Conservation (phyloP, 2,888 invertebrate species). For the Vanessa cardui region DNA sequence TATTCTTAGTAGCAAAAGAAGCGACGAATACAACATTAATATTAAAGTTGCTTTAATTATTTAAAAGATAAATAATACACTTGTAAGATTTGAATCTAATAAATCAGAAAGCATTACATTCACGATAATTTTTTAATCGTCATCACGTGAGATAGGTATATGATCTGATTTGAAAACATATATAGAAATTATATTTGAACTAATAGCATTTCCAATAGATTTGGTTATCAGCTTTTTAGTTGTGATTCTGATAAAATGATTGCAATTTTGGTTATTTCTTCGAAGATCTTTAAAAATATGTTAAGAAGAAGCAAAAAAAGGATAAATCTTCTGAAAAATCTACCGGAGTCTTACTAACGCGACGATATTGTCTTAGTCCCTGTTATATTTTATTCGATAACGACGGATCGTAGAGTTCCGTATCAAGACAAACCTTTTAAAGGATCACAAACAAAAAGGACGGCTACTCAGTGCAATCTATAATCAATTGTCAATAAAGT, state of each 20-base stretch:
- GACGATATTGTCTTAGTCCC: conserved; percentile 78
- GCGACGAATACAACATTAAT: background rate
- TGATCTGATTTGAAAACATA: no score
- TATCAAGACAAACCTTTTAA: conserved; percentile 27
- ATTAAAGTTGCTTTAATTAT: no score
- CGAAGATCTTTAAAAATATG: background rate
- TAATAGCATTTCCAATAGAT: no score
- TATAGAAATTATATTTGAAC: no score
- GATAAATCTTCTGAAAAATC: conserved; percentile 27
- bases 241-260: no score
- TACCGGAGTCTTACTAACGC: conserved; percentile 44
- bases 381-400: conserved; percentile 62
- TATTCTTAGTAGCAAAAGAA: conserved; percentile 10
- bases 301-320: conserved; percentile 5
- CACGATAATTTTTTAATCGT: background rate
- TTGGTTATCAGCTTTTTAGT: no score
- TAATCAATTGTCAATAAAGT: conserved; percentile 5
- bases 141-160: background rate
- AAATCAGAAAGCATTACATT: background rate
- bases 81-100: no score
- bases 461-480: conserved; percentile 40
- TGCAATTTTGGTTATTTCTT: background rate
- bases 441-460: conserved; percentile 38
- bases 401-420: conserved; percentile 55
- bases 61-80: no score